These are phyloP conservation scores for Tupiocoris notatus DNA, from an alignment of 2,888 invertebrate genomes.

Conservation along the genomic window DNA sequence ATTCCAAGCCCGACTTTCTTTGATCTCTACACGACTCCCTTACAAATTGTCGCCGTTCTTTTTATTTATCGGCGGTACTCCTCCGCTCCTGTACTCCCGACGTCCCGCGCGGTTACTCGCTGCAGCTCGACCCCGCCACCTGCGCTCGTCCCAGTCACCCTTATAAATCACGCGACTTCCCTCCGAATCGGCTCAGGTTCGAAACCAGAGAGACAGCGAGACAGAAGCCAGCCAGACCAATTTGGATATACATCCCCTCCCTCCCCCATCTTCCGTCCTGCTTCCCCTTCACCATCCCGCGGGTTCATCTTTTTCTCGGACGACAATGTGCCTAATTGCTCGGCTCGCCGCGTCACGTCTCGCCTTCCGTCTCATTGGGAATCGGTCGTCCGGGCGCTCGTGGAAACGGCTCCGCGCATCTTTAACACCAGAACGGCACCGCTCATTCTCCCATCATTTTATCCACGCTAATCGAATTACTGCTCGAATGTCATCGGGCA, in stretches of 20 bases:
- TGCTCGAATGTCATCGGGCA: no score
- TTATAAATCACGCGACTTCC: slow-evolving; percentile 19
- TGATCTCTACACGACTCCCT: slow-evolving; percentile 35
- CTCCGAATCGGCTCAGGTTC: not conserved
- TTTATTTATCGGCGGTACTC: slow-evolving; percentile 32
- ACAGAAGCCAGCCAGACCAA: slow-evolving; percentile 16
- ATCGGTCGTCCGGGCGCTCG: slow-evolving; percentile 23
- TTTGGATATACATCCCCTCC: slow-evolving; percentile 10
- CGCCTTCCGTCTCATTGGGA: slow-evolving; percentile 28
- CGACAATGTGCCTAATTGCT: slow-evolving; percentile 35
- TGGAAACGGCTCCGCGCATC: slow-evolving; percentile 14
- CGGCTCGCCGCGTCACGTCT: not conserved
- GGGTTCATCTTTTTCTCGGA: not conserved
- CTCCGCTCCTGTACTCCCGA: not conserved
- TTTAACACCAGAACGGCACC: not conserved
- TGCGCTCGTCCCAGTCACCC: not conserved
- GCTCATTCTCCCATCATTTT: not conserved
- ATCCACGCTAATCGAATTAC: no score
- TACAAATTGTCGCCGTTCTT: slow-evolving; percentile 40
- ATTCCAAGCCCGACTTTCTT: slow-evolving; percentile 33
- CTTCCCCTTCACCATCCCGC: not conserved
- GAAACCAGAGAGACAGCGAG: not conserved
- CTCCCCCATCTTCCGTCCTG: not conserved
- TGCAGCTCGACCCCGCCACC: not conserved
- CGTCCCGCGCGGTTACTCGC: not conserved